Percentiles rank a stretch among this genome's conserved stretches.
phyloP scores from a whole-genome alignment of 2,113 vertebrate genomes.

The Aspiorhynchus laticeps region DNA sequence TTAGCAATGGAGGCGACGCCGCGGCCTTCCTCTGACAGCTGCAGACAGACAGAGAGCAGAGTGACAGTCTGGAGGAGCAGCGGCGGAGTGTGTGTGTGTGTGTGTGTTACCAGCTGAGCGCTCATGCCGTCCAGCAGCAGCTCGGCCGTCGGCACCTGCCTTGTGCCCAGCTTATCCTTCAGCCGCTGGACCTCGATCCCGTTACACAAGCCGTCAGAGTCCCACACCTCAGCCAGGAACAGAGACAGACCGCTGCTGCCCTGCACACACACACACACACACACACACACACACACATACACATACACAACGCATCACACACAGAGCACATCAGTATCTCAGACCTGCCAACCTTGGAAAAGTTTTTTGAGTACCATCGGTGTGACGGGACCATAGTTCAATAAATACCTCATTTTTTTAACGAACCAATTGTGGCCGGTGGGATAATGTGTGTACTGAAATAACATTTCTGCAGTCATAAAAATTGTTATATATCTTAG shows the following conservation, averaged over 20 bases:
- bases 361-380: no score
- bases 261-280: slow-evolving; percentile 55
- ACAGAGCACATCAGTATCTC: no score
- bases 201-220: slow-evolving; percentile 75
- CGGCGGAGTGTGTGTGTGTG: background rate
- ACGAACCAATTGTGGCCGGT: no score
- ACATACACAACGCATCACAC: no score
- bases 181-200: slow-evolving; percentile 83
- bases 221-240: slow-evolving; percentile 81
- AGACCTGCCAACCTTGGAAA: no score
- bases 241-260: slow-evolving; percentile 83
- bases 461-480: no score
- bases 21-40: slow-evolving; percentile 84
- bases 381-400: no score
- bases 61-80: background rate
- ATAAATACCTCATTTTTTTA: no score
- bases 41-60: slow-evolving; percentile 18
- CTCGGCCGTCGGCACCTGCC: slow-evolving; percentile 88
- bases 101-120: slow-evolving; percentile 74
- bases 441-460: no score
- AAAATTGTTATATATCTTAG: no score
- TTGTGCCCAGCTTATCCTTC: slow-evolving; percentile 86
- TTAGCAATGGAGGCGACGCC: slow-evolving; percentile 83
- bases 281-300: no score
- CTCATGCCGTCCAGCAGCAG: slow-evolving; percentile 79